Conservation (phyloP, 2,797 vertebrate species). For the Arctocebus calabarensis region DNA sequence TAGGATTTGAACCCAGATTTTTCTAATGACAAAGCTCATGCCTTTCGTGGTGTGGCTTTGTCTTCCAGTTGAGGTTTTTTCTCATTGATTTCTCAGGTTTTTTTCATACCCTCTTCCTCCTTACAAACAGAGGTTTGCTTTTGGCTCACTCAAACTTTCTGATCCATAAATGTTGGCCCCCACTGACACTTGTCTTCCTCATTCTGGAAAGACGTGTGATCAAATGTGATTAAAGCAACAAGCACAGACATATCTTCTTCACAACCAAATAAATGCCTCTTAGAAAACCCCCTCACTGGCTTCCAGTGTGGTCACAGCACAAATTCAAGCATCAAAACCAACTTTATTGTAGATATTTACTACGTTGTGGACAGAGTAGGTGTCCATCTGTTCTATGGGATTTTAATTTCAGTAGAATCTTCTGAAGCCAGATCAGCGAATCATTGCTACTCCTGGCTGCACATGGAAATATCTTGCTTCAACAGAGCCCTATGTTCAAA, state of each 20-base stretch:
- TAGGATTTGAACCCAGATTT: constrained; percentile 52
- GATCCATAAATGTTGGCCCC: neutral
- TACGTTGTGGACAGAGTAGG: constrained; percentile 16
- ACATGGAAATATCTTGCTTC: constrained; percentile 63
- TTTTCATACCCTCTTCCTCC: fast-evolving
- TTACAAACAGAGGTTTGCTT: neutral
- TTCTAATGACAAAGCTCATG: neutral
- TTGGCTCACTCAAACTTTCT: neutral
- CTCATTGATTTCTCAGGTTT: too few species aligned
- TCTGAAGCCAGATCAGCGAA: constrained; percentile 54
- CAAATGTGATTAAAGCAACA: constrained; percentile 32
- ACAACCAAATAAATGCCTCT: constrained; percentile 61
- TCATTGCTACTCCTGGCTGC: constrained; percentile 54
- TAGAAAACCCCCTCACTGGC: constrained; percentile 39
- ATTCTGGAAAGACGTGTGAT: constrained; percentile 2
- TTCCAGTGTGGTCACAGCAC: constrained; percentile 47
- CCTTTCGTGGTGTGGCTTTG: neutral
- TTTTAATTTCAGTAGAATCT: constrained; percentile 63
- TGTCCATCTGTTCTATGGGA: constrained; percentile 51
- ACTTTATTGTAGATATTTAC: constrained; percentile 70
- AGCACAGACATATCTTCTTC: constrained; percentile 35
- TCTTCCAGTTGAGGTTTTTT: neutral
- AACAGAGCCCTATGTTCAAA: constrained; percentile 53
- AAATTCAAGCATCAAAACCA: constrained; percentile 57
- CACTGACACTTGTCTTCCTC: neutral